A percentile compares a stretch with the other conserved stretches of the same genome.
Evolutionary conservation across 2,888 invertebrate genomes (phyloP).

Genomic region (Drosophila silvestris): DNA sequence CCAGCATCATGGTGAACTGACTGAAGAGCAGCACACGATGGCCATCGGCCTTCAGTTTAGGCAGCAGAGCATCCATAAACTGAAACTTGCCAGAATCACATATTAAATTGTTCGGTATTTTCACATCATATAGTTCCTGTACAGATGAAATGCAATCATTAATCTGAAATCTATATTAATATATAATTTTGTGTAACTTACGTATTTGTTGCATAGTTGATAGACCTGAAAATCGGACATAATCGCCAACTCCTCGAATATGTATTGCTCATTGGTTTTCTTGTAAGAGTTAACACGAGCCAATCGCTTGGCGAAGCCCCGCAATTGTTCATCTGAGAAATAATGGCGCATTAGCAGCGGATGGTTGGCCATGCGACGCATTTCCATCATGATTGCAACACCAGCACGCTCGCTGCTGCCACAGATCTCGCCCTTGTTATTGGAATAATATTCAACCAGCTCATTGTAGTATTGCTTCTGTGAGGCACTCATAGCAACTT

Average conservation of each 20-base stretch:
- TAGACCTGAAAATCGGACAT: conserved; percentile 97
- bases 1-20: conserved; percentile 98
- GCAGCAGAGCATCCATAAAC: conserved; percentile 91
- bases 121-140: conserved; percentile 88
- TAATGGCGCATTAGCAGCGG: conserved; percentile 92
- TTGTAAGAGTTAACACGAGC: conserved; percentile 90
- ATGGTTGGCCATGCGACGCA: conserved; percentile 97
- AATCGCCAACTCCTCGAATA: conserved; percentile 94
- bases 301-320: conserved; percentile 89
- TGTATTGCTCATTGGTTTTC: conserved; percentile 91
- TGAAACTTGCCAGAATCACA: conserved; percentile 94
- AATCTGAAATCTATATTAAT: neutral
- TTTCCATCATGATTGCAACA: conserved; percentile 95
- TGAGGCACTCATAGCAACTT: conserved; percentile 89
- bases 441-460: conserved; percentile 89
- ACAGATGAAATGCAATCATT: neutral
- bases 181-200: conserved; percentile 50
- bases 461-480: conserved; percentile 92
- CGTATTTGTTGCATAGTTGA: conserved; percentile 89
- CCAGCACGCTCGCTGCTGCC: conserved; percentile 88
- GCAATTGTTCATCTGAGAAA: conserved; percentile 88
- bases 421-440: conserved; percentile 87
- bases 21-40: conserved; percentile 97
- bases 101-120: conserved; percentile 90
- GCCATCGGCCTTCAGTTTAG: conserved; percentile 89